Evolutionary conservation across 2,888 invertebrate genomes (phyloP), one percentile per base, ranked within the genome.

Genomic region (Melangyna quadrimaculata): DNA sequence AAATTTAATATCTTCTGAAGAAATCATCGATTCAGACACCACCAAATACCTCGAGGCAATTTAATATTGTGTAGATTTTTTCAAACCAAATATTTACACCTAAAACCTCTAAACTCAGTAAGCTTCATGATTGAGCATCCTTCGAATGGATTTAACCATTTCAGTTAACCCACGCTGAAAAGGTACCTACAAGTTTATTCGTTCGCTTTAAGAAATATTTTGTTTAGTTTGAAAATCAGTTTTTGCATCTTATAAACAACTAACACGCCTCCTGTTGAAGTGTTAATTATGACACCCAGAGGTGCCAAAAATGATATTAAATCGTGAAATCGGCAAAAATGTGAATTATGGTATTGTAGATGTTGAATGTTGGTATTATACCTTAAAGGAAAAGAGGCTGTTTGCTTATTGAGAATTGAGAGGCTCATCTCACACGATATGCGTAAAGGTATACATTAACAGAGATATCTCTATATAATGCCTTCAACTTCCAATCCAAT

Each of bases 201-300:
- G 17, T 43, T 29, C 5, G 12, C 12, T 19, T n/a, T n/a, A n/a
- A n/a, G 10, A 19, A 9, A 51, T 24, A 29, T 29, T 67, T 22
- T 24, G 22, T 45, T 40, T 19, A 40, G 29, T 32, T 29, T 61
- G 67, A 73, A 77, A 80, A 81, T 81, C 69, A n/a, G 61, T 61
- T 81, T 77, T 69, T 81, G 86, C 69, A 86, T 69, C 61, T 63
- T 40, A 29, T 27, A 35, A 17, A n/a, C 10, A 10, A 17, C 37
- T 57, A 81, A 81, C 81, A 87, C 87, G 87, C 82, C 87, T 67
- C 45, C 35, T 82, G 74, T 61, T 74, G 78, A 82, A 40, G 87
- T 87, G 87, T 87, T 87, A 87, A 87, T 87, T 87, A 87, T 87
- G 81, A 82, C 82, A 82, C 74, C 87, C 87, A 87, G 82, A 87